Conservation (phyloP, 2,113 vertebrate genomes). For the Laticauda colubrina region DNA sequence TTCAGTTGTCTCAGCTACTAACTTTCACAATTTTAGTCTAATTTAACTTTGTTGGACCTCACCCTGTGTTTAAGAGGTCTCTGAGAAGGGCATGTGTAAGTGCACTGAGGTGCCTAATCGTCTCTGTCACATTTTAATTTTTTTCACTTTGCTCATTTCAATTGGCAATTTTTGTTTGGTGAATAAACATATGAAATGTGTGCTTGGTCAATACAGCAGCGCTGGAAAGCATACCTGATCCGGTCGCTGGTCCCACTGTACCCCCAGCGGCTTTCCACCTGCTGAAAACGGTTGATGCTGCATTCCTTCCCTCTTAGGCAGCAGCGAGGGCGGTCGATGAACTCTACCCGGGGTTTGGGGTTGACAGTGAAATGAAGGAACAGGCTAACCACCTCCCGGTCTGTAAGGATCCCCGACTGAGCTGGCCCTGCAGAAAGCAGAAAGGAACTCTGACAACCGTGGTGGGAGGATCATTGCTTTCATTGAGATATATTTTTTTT, state of each 20-base stretch:
- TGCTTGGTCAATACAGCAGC: background rate
- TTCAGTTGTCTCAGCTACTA: background rate
- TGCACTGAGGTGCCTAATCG: background rate
- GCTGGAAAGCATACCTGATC: constrained; percentile 76
- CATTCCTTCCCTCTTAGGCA: constrained; percentile 96
- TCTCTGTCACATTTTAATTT: background rate
- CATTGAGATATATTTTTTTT: background rate
- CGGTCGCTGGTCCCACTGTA: constrained; percentile 97
- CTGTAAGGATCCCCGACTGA: constrained; percentile 92
- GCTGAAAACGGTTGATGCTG: constrained; percentile 94
- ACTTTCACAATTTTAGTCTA: background rate
- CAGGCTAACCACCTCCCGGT: constrained; percentile 93
- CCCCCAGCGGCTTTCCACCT: constrained; percentile 98
- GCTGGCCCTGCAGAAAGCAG: constrained; percentile 79
- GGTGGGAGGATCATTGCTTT: accelerated
- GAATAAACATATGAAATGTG: background rate
- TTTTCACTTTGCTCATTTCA: background rate
- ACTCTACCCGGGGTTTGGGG: constrained; percentile 92
- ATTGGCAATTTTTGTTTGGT: background rate
- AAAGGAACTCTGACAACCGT: background rate
- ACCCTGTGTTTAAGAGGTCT: background rate
- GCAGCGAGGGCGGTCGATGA: constrained; percentile 94
- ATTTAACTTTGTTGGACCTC: background rate
- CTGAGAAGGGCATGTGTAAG: accelerated
- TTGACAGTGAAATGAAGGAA: constrained; percentile 98